Evolutionary conservation across 2,888 invertebrate species (phyloP).

Genomic region (Callosobruchus maculatus): DNA sequence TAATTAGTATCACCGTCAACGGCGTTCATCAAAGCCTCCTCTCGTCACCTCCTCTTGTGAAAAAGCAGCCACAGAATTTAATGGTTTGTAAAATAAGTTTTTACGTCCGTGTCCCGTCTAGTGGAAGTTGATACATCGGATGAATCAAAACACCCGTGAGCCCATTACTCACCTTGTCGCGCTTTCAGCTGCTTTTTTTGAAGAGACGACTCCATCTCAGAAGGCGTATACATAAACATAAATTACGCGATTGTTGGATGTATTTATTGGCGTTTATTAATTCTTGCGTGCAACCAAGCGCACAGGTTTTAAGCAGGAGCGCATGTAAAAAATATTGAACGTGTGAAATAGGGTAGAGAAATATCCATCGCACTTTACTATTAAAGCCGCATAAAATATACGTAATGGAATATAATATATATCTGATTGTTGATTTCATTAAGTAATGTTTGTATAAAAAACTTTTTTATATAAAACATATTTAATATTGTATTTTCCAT

Average conservation of each 20-base stretch:
- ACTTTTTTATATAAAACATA: too few relatives aligned
- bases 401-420: too few relatives aligned
- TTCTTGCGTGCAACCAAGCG: neutral
- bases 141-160: slow-evolving; percentile 4
- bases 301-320: neutral
- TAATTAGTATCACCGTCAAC: neutral
- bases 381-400: too few relatives aligned
- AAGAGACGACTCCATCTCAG: slow-evolving; percentile 1
- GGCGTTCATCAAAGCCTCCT: neutral
- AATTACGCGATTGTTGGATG: neutral
- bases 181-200: neutral
- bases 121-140: slow-evolving; percentile 3
- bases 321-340: neutral
- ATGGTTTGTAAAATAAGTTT: neutral
- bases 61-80: neutral
- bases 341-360: neutral
- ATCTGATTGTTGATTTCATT: too few relatives aligned
- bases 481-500: too few relatives aligned
- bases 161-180: slow-evolving; percentile 4
- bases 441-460: too few relatives aligned
- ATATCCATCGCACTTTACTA: too few relatives aligned
- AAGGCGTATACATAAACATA: neutral
- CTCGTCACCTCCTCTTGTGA: neutral
- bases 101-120: neutral
- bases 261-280: neutral